Evolutionary conservation across 2,113 vertebrate genomes (phyloP), one percentile per base, ranked within the genome.

Genomic region (Myrmecobius fasciatus): DNA sequence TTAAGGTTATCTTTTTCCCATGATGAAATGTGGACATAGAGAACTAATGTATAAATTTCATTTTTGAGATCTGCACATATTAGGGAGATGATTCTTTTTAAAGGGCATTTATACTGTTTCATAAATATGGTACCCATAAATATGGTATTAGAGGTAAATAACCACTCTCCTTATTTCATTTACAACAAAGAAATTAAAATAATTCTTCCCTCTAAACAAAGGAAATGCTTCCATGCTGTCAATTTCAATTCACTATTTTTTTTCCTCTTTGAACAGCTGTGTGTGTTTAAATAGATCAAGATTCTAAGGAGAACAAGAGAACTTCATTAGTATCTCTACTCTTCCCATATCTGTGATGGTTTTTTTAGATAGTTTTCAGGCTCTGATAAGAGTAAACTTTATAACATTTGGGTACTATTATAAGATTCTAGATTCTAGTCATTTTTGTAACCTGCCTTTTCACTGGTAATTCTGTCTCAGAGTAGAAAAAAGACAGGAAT

Each of bases 91-190:
- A 89, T 92, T 54, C 31, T 56, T 25, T 89, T 95, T 53, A 96
- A 88, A 96, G n/a, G 90, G 25, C 31, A 0, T 43, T 3, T 1
- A 36, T 91, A 89, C 51, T 94, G 36, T 92, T 94, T 47, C 91
- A 43, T 75, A 67, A 91, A 49, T 83, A 48, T 83, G 93, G n/a
- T 91, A 95, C 47, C 51, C 91, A 43, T 75, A 67, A 91, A 49
- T 83, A 48, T 83, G 93, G n/a, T 91, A 95, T 47, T 94, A 54
- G 89, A 89, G 92, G 91, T 54, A 93, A 95, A 91, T 56, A 51
- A 14, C 20, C 67, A 43, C 7, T 22, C 31, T 67, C 67, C 67
- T 83, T 83, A 83, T 83, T 83, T 83, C 67, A 83, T 83, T 83
- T 83, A 83, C 43, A 83, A 83, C 67, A 83, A 83, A 43, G 67